Evolutionary conservation across 2,888 invertebrate genomes (phyloP).

Genomic region (Desoria tigrina): DNA sequence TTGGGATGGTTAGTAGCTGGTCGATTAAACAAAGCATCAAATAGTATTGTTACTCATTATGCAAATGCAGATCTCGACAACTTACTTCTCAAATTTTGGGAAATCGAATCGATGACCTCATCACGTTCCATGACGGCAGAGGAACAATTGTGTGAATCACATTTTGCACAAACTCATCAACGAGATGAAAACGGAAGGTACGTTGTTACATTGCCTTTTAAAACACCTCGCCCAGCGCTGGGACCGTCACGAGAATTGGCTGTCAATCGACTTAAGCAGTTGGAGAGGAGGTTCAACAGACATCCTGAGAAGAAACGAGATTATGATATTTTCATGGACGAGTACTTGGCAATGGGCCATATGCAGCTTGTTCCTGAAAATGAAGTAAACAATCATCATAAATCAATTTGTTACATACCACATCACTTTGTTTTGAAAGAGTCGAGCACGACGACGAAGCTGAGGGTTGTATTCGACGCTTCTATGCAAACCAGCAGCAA

Average conservation of each 20-base stretch:
- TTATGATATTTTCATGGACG: conserved; percentile 23
- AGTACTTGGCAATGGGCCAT: conserved; percentile 25
- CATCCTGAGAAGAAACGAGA: conserved; percentile 7
- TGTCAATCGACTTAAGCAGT: neutral
- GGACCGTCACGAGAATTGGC: conserved; percentile 8
- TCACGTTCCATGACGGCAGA: neutral
- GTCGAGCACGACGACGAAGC: conserved; percentile 32
- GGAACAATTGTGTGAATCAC: conserved; percentile 26
- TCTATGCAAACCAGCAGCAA: conserved; percentile 19
- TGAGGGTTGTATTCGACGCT: conserved; percentile 44
- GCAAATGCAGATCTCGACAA: neutral
- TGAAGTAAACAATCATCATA: too few relatives aligned
- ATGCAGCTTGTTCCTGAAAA: conserved; percentile 20
- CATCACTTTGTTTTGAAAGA: conserved; percentile 43
- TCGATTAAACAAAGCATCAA: neutral
- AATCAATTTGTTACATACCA: conserved; percentile 14
- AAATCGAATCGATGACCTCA: conserved; percentile 14
- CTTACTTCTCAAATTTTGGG: conserved; percentile 24
- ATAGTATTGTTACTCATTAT: too few relatives aligned
- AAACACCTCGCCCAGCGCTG: neutral
- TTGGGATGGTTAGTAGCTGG: conserved; percentile 36
- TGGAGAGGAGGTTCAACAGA: conserved; percentile 11
- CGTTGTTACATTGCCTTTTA: conserved; percentile 2
- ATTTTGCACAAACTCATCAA: conserved; percentile 1
- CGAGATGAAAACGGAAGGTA: conserved; percentile 13